A percentile compares a stretch with the other conserved stretches of the same genome.
Evolutionary conservation across 1,140 invertebrate genomes (phyloP).

Genomic region (Atta cephalotes): DNA sequence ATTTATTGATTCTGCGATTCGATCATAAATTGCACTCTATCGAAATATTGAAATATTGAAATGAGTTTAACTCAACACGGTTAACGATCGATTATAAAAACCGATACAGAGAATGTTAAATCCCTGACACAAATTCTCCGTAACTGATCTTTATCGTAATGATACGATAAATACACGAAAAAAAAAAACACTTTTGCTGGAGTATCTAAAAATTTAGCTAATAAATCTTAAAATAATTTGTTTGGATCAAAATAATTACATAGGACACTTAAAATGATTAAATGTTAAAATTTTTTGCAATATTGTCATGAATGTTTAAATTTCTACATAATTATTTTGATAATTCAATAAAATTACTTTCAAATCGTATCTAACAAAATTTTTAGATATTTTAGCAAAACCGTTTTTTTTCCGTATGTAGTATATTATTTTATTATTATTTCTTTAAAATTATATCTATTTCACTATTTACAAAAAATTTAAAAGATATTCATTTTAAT

Average conservation of each 20-base stretch:
- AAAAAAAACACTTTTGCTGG: too few species aligned
- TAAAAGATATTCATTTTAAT: slow-evolving; percentile 2
- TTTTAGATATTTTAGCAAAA: too few species aligned
- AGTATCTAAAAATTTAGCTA: too few species aligned
- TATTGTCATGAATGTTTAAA: too few species aligned
- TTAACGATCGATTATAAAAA: not conserved
- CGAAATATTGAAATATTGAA: slow-evolving; percentile 4
- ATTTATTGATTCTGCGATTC: slow-evolving; percentile 21
- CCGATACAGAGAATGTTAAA: not conserved
- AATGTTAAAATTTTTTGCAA: too few species aligned
- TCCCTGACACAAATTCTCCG: not conserved
- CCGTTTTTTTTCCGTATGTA: too few species aligned
- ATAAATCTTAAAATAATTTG: too few species aligned
- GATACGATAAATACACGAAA: not conserved
- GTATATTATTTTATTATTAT: not conserved
- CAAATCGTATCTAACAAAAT: too few species aligned
- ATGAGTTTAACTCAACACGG: slow-evolving; percentile 8
- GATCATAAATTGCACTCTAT: not conserved
- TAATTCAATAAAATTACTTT: too few species aligned
- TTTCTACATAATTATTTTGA: too few species aligned
- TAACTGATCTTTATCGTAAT: not conserved
- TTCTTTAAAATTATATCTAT: not conserved
- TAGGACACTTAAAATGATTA: too few species aligned
- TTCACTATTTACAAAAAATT: not conserved
- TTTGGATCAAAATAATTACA: too few species aligned